These are phyloP conservation scores for Folsomia manolachei DNA, from an alignment of 2,888 invertebrate species.

Conservation along the genomic window DNA sequence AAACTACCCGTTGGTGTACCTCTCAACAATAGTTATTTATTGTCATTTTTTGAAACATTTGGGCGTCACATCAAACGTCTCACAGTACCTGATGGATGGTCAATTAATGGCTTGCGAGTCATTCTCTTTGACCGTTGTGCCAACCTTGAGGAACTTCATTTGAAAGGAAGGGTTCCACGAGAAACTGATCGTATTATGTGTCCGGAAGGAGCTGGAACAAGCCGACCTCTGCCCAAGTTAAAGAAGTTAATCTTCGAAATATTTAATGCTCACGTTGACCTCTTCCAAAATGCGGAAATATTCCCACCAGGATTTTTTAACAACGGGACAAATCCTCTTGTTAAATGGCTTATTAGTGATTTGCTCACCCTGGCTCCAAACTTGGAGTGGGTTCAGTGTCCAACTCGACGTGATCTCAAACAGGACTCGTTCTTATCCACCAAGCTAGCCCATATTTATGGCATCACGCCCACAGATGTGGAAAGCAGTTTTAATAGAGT, in stretches of 20 bases:
- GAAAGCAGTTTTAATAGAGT: not conserved
- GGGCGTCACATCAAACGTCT: not conserved
- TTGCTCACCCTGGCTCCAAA: conserved; percentile 1
- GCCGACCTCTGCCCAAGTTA: not conserved
- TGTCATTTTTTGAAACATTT: not conserved
- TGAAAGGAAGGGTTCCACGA: not conserved
- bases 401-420: not conserved
- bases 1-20: not conserved
- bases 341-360: not conserved
- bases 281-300: not conserved
- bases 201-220: not conserved
- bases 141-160: not conserved
- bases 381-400: not conserved
- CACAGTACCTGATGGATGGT: conserved; percentile 5
- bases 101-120: not conserved
- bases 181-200: not conserved
- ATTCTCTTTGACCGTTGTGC: not conserved
- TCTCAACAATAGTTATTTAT: not conserved
- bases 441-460: not conserved
- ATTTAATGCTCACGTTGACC: not conserved
- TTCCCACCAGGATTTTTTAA: not conserved
- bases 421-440: not conserved
- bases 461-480: not conserved
- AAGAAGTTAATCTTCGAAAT: not conserved
- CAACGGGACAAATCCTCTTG: not conserved